Evolutionary conservation across 2,797 vertebrate genomes (phyloP).

Genomic region (Gymnothorax javanicus): DNA sequence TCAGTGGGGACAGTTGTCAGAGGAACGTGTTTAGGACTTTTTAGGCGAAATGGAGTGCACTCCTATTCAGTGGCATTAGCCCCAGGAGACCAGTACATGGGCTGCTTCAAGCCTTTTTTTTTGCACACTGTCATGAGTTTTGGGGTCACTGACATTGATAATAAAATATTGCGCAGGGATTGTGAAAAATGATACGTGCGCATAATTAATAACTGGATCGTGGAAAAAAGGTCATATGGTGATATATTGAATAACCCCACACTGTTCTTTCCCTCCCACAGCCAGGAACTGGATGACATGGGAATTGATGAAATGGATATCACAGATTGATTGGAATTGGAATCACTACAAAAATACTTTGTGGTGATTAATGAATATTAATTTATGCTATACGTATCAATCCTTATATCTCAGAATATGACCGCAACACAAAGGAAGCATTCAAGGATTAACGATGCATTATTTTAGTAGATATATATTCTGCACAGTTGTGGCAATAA

Average conservation of each 20-base stretch:
- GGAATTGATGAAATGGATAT: constrained; percentile 7
- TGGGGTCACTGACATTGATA: neutral
- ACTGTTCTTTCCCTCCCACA: neutral
- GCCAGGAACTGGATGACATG: neutral
- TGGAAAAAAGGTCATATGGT: neutral
- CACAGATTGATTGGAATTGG: constrained; percentile 3
- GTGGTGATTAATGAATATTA: neutral
- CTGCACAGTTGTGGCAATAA: neutral
- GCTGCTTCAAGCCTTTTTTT: neutral
- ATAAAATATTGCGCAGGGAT: neutral
- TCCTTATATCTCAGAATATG: neutral
- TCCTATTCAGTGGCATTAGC: constrained; percentile 12
- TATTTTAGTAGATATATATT: neutral
- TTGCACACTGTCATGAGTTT: constrained; percentile 2
- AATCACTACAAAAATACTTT: neutral
- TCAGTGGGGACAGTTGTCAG: constrained; percentile 37
- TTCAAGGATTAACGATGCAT: neutral
- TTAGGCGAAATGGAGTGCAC: constrained; percentile 42
- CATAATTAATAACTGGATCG: neutral
- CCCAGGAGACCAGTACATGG: constrained; percentile 11
- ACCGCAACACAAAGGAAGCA: neutral
- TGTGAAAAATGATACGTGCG: neutral
- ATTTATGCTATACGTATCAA: neutral
- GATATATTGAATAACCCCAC: constrained; percentile 2
- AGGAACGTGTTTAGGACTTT: constrained; percentile 37